Conservation (phyloP, 92 coral and sea anemone genomes). For the Anthopleura xanthogrammica region DNA sequence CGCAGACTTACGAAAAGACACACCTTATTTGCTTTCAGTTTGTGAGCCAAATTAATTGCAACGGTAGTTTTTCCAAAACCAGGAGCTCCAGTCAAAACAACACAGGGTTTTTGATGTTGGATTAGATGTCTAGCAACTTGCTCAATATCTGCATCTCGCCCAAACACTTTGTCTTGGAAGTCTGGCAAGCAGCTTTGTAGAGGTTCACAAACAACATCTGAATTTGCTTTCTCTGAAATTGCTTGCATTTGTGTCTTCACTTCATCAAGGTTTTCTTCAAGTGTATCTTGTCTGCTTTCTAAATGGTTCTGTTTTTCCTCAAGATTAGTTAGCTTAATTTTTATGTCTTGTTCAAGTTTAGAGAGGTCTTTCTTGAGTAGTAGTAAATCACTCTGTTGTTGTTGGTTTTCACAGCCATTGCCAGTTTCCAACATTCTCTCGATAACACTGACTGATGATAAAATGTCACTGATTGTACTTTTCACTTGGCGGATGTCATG, state of each 20-base stretch:
- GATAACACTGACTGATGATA: neutral
- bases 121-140: neutral
- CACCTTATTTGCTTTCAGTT: neutral
- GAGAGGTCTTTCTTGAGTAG: neutral
- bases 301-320: too few species aligned
- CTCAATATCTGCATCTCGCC: neutral
- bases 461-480: neutral
- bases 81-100: conserved; percentile 9
- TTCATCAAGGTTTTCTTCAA: neutral
- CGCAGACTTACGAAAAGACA: neutral
- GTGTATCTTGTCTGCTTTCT: too few species aligned
- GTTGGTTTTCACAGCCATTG: neutral
- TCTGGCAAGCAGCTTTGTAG: conserved; percentile 6
- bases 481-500: neutral
- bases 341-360: neutral
- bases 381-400: neutral
- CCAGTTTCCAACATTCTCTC: neutral
- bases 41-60: neutral
- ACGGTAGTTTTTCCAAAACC: conserved; percentile 15
- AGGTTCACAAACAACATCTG: neutral
- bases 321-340: too few species aligned
- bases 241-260: neutral
- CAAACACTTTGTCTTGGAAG: conserved; percentile 12
- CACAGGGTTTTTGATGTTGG: neutral
- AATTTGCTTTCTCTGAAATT: neutral